Conservation (phyloP, 2,888 invertebrate species). For the Nomada goodeniana region DNA sequence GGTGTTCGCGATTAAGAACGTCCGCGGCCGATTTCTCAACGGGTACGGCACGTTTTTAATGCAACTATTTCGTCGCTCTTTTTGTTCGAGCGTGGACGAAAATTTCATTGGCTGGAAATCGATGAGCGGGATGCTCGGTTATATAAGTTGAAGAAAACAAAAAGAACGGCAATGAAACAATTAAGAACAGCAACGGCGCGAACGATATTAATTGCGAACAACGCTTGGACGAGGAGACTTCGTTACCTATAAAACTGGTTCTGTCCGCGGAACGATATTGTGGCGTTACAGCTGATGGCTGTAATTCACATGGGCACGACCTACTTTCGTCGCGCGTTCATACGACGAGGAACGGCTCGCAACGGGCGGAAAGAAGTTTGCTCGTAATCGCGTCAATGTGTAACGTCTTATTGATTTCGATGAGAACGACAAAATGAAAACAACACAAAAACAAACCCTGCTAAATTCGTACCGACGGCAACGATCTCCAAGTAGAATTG, state of each 20-base stretch:
- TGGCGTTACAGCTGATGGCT: conserved; percentile 63
- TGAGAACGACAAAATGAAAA: background rate
- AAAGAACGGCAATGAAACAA: background rate
- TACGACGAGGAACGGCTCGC: conserved; percentile 50
- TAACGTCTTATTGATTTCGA: conserved; percentile 16
- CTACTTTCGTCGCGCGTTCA: conserved; percentile 53
- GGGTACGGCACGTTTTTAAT: too few relatives aligned
- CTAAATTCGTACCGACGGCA: too few relatives aligned
- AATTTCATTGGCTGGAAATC: background rate
- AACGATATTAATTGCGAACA: conserved; percentile 50
- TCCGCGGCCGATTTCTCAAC: too few relatives aligned
- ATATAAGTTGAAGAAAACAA: background rate
- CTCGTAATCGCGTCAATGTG: conserved; percentile 14
- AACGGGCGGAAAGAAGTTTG: background rate
- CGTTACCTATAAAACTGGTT: conserved; percentile 38
- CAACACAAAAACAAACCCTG: background rate
- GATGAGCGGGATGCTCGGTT: background rate
- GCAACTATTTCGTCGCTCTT: too few relatives aligned
- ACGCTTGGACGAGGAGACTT: conserved; percentile 42
- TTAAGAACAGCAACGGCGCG: background rate
- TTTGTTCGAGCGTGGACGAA: too few relatives aligned
- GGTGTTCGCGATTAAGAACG: too few relatives aligned
- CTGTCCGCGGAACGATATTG: conserved; percentile 54
- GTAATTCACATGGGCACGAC: conserved; percentile 62
- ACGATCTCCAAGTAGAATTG: too few relatives aligned